Evolutionary conservation across 2,888 invertebrate species (phyloP).

Genomic region (Drosophila putrida): DNA sequence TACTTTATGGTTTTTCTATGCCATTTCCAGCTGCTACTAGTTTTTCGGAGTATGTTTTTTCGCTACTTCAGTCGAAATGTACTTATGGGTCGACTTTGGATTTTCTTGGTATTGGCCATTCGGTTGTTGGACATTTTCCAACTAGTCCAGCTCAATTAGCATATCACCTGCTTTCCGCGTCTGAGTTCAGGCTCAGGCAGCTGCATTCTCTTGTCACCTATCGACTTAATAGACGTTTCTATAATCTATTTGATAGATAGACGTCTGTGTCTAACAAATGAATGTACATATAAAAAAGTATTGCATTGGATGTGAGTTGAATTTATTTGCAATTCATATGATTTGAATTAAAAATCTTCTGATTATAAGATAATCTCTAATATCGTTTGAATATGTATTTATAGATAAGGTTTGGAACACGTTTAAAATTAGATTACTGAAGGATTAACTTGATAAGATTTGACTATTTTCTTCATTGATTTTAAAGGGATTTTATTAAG

Average conservation of each 20-base stretch:
- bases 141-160: slow-evolving; percentile 19
- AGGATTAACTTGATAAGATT: too few species aligned
- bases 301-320: neutral
- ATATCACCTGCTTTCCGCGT: slow-evolving; percentile 16
- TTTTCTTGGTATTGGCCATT: slow-evolving; percentile 19
- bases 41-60: neutral
- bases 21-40: slow-evolving; percentile 2
- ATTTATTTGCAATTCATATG: neutral
- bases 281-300: neutral
- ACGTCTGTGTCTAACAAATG: neutral
- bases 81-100: neutral
- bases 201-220: slow-evolving; percentile 9
- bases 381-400: too few species aligned
- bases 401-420: too few species aligned
- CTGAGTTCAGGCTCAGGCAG: slow-evolving; percentile 7
- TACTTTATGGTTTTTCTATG: neutral
- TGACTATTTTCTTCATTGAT: too few species aligned
- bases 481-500: too few species aligned
- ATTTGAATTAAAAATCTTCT: neutral
- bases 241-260: slow-evolving; percentile 7
- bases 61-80: neutral
- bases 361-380: too few species aligned
- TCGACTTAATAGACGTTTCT: slow-evolving; percentile 2
- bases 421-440: too few species aligned
- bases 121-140: slow-evolving; percentile 6